phyloP scores from a whole-genome alignment of 2,797 vertebrate species.

The Epinephelus malabaricus region DNA sequence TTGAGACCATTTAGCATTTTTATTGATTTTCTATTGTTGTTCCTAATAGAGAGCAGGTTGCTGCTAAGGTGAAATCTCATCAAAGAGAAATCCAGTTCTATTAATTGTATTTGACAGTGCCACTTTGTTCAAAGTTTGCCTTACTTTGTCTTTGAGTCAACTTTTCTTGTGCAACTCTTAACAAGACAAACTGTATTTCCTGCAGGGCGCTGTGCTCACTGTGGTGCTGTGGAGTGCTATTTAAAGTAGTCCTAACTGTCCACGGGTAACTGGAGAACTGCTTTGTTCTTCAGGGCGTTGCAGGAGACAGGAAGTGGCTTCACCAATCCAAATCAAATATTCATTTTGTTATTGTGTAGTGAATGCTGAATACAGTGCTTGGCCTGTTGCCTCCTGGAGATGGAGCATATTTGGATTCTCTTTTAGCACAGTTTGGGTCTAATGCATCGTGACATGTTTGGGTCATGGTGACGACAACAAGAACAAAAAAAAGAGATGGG shows the following conservation, averaged over 20 bases:
- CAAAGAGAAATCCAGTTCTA: background rate
- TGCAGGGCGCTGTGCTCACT: constrained; percentile 24
- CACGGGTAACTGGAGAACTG: constrained; percentile 56
- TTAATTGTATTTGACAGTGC: constrained; percentile 6
- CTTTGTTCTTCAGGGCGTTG: constrained; percentile 70
- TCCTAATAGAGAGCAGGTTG: background rate
- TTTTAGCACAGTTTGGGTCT: constrained; percentile 53
- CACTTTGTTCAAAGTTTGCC: constrained; percentile 36
- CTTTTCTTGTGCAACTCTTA: constrained; percentile 37
- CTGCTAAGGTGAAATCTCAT: constrained; percentile 12
- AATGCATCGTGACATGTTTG: constrained; percentile 71
- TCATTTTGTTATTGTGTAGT: constrained; percentile 76
- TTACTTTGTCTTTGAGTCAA: constrained; percentile 38
- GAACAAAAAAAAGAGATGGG: constrained; percentile 18
- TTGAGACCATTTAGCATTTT: constrained; percentile 11
- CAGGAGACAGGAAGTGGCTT: constrained; percentile 68
- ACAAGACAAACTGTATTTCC: constrained; percentile 30
- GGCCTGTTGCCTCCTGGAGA: constrained; percentile 64
- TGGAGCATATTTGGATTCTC: constrained; percentile 45
- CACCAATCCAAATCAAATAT: constrained; percentile 78
- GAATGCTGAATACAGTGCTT: constrained; percentile 58
- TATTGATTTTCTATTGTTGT: constrained; percentile 24
- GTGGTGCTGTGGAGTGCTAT: constrained; percentile 30
- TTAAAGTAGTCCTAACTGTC: constrained; percentile 56
- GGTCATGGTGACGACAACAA: constrained; percentile 56